A percentile compares a stretch with the other conserved stretches of the same genome.
These are phyloP conservation scores for Caenorhabditis tropicalis DNA, from an alignment of 1,140 invertebrate genomes.

Conservation along the genomic window DNA sequence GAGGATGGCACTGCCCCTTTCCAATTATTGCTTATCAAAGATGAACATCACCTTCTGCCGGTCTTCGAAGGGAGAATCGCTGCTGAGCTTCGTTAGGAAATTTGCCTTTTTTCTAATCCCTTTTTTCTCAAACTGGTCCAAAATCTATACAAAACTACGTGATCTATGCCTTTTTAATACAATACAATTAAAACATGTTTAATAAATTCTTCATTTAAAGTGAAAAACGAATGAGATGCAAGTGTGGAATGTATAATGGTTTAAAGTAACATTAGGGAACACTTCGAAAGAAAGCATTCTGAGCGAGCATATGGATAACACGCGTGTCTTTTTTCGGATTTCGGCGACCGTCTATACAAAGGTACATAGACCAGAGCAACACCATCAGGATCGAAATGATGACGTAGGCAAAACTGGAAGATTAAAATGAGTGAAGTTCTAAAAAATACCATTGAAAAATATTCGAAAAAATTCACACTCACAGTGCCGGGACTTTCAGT, in stretches of 20 bases:
- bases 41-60: conserved; percentile 63
- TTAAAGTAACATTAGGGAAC: background rate
- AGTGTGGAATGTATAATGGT: background rate
- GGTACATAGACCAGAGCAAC: conserved; percentile 53
- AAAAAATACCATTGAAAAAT: too few relatives aligned
- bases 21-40: conserved; percentile 63
- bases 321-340: conserved; percentile 49
- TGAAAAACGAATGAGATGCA: background rate
- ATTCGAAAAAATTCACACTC: too few relatives aligned
- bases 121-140: background rate
- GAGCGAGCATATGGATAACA: conserved; percentile 54
- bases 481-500: too few relatives aligned
- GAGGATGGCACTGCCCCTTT: conserved; percentile 67
- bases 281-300: conserved; percentile 37
- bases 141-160: background rate
- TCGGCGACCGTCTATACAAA: conserved; percentile 46
- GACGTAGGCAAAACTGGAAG: conserved; percentile 53
- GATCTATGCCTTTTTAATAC: background rate
- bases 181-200: background rate
- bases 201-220: background rate
- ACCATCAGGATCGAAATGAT: conserved; percentile 55
- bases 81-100: conserved; percentile 10
- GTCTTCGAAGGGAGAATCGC: conserved; percentile 60
- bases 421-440: background rate
- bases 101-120: too few relatives aligned